phyloP scores from a whole-genome alignment of 2,113 vertebrate species.

The Stomatorhinus ivindoensis region DNA sequence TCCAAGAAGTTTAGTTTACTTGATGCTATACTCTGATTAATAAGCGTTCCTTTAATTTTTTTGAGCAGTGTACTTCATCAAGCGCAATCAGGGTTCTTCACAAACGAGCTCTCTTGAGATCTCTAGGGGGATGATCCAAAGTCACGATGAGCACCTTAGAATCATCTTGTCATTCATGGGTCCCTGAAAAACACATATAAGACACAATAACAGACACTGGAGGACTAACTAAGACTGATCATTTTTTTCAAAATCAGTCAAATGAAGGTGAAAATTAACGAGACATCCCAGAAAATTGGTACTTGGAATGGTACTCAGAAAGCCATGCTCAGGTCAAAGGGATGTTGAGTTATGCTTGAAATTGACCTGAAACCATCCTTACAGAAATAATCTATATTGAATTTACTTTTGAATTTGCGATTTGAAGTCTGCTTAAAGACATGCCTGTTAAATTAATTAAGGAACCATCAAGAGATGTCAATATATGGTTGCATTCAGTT shows the following conservation, averaged over 20 bases:
- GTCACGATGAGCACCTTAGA: neutral
- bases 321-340: neutral
- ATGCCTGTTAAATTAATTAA: neutral
- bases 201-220: neutral
- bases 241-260: neutral
- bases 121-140: neutral
- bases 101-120: neutral
- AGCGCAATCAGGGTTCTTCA: neutral
- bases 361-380: neutral
- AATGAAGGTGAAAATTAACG: neutral
- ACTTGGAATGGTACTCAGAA: neutral
- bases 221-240: neutral
- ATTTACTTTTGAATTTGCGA: neutral
- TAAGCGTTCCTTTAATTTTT: too few species aligned
- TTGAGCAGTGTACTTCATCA: too few species aligned
- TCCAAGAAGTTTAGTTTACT: too few species aligned
- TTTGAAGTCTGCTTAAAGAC: neutral
- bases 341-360: neutral
- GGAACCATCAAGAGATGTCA: neutral
- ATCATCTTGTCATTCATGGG: neutral
- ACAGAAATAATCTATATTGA: neutral
- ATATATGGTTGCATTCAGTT: neutral
- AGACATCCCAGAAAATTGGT: neutral
- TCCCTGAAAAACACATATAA: neutral
- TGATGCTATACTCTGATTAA: too few species aligned